These are phyloP conservation scores for Drosophila lacertosa DNA, from an alignment of 1,140 invertebrate species.

Conservation along the genomic window DNA sequence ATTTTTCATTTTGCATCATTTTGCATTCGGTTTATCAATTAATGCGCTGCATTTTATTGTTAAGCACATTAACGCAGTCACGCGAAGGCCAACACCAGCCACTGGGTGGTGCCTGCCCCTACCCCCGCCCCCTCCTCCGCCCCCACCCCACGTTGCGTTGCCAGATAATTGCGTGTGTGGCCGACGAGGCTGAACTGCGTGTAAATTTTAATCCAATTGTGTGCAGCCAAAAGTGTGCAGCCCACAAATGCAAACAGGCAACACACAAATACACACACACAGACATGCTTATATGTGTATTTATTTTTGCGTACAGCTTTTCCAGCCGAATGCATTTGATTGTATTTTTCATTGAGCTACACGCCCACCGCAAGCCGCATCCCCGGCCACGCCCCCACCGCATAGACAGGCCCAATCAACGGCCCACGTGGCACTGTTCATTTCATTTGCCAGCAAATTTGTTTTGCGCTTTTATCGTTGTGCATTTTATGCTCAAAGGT, in stretches of 20 bases:
- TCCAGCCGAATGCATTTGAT: constrained; percentile 78
- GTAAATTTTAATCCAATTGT: constrained; percentile 83
- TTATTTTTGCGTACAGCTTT: constrained; percentile 79
- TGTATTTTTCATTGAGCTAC: constrained; percentile 70
- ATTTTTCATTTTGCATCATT: constrained; percentile 39
- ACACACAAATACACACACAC: constrained; percentile 26
- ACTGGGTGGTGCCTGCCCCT: not conserved
- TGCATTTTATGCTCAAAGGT: constrained; percentile 67
- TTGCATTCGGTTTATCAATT: constrained; percentile 73
- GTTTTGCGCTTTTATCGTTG: constrained; percentile 51
- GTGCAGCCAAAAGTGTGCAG: constrained; percentile 64
- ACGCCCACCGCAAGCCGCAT: constrained; percentile 23
- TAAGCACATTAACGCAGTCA: constrained; percentile 81
- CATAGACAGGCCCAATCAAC: constrained; percentile 13
- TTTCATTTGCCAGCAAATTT: constrained; percentile 68
- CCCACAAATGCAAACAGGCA: constrained; percentile 41
- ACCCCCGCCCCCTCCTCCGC: not conserved
- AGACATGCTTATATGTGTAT: constrained; percentile 57
- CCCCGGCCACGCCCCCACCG: constrained; percentile 36
- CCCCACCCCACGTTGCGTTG: constrained; percentile 16
- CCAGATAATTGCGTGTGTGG: constrained; percentile 75
- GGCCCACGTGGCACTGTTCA: constrained; percentile 56
- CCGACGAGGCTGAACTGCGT: constrained; percentile 63
- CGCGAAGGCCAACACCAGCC: constrained; percentile 53
- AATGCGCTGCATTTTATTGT: constrained; percentile 81